phyloP scores from a whole-genome alignment of 2,113 vertebrate genomes.

The Helogale parvula region DNA sequence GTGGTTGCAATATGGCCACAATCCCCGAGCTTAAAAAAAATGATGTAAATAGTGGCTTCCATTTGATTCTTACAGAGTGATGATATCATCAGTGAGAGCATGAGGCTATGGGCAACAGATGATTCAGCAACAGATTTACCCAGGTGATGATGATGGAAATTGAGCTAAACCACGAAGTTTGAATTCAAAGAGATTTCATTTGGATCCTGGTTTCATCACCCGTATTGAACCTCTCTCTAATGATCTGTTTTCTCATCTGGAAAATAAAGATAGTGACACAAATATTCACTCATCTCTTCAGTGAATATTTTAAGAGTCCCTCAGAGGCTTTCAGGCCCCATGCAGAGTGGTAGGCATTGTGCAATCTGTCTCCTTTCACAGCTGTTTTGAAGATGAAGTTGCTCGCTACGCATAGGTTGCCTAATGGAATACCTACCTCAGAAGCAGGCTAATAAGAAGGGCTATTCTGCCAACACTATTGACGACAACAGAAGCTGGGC shows the following conservation, averaged over 20 bases:
- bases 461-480: no score
- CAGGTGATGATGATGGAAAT: not conserved
- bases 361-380: not conserved
- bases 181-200: not conserved
- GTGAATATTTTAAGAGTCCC: not conserved
- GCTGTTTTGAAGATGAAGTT: not conserved
- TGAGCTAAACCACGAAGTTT: not conserved
- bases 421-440: not conserved
- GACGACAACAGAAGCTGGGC: not conserved
- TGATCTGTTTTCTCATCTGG: not conserved
- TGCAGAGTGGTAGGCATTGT: not conserved
- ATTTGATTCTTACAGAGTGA: not conserved
- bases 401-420: not conserved
- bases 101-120: no score
- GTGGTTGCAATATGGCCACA: not conserved
- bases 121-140: not conserved
- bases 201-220: not conserved
- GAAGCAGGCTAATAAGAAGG: not conserved
- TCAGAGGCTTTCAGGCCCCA: not conserved
- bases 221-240: not conserved
- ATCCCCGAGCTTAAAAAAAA: not conserved
- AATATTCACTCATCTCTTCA: not conserved
- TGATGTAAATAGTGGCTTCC: not conserved
- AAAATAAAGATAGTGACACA: not conserved
- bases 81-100: not conserved